Evolutionary conservation across 2,113 vertebrate genomes (phyloP).

Genomic region (Pollimyrus isidori): DNA sequence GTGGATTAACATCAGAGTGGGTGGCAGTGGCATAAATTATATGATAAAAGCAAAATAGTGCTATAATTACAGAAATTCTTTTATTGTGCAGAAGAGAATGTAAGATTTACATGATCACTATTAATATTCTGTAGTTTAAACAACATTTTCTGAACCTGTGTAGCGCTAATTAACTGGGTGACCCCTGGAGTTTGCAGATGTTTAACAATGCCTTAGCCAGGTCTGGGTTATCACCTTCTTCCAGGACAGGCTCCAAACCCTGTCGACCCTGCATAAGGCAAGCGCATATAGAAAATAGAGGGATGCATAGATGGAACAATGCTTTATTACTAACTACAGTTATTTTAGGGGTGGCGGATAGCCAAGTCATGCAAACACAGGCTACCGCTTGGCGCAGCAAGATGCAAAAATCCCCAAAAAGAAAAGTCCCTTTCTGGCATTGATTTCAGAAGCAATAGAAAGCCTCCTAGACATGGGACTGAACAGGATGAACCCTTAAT

Average conservation of each 20-base stretch:
- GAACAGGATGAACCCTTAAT: not conserved
- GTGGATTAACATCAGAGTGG: not conserved
- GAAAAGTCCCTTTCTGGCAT: not conserved
- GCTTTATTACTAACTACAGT: not conserved
- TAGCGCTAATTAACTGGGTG: too few relatives aligned
- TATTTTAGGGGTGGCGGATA: not conserved
- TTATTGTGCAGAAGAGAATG: not conserved
- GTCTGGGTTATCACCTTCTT: not conserved
- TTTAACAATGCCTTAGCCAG: not conserved
- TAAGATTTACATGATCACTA: not conserved
- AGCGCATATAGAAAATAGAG: not conserved
- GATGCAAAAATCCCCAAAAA: too few relatives aligned
- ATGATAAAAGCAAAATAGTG: not conserved
- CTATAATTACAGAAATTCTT: not conserved
- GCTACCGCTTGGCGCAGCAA: too few relatives aligned
- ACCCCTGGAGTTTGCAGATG: too few relatives aligned
- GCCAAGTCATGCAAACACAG: not conserved
- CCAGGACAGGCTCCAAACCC: not conserved
- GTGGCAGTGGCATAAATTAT: not conserved
- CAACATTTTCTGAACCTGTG: not conserved
- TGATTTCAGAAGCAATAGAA: not conserved
- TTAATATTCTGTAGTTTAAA: not conserved
- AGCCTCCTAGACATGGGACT: not conserved
- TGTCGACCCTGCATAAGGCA: not conserved
- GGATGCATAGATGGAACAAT: not conserved